These are phyloP conservation scores for Bufo bufo DNA, from an alignment of 2,113 vertebrate species.

Conservation along the genomic window DNA sequence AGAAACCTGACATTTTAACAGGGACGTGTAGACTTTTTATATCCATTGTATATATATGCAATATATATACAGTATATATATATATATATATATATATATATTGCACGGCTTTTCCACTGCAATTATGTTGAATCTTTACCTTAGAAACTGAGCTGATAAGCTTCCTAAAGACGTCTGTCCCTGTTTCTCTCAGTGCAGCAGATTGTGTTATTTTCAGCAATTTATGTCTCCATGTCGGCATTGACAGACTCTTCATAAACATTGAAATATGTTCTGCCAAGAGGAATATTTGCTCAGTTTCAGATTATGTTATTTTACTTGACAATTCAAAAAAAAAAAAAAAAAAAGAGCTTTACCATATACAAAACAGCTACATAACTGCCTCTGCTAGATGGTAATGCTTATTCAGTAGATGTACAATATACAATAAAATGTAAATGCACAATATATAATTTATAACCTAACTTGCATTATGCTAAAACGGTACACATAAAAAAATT, in stretches of 20 bases:
- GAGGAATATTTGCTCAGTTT: conserved; percentile 44
- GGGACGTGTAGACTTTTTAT: too few species aligned
- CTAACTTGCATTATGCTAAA: background rate
- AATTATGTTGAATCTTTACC: background rate
- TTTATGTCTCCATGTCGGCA: conserved; percentile 38
- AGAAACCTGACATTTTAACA: too few species aligned
- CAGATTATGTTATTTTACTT: conserved; percentile 25
- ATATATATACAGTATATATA: background rate
- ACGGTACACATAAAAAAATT: background rate
- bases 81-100: background rate
- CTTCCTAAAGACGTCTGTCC: conserved; percentile 4
- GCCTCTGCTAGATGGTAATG: background rate
- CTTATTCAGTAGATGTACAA: background rate
- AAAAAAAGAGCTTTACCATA: background rate
- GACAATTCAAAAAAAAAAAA: conserved; percentile 31
- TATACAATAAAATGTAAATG: background rate
- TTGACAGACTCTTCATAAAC: conserved; percentile 53
- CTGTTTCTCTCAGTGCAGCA: conserved; percentile 6
- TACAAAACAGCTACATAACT: conserved; percentile 9
- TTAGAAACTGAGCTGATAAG: background rate
- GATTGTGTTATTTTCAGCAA: conserved; percentile 53
- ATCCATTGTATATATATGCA: too few species aligned
- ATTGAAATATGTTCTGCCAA: conserved; percentile 50
- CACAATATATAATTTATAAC: background rate
- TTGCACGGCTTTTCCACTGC: background rate